A percentile compares a stretch with the other conserved stretches of the same genome.
Conservation (phyloP, 1,140 invertebrate genomes). For the Polyergus mexicanus region DNA sequence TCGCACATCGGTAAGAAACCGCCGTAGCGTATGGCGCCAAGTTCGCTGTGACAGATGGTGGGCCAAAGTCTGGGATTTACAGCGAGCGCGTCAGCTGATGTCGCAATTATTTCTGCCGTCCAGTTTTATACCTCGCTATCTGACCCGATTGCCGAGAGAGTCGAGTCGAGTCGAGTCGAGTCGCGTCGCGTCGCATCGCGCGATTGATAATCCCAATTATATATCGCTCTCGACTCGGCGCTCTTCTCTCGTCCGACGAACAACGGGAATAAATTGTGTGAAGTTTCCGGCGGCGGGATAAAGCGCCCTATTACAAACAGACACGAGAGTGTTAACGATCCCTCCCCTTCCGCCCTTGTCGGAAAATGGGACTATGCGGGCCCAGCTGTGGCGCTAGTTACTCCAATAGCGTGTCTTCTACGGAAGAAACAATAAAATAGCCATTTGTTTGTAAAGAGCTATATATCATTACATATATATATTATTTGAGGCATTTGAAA, state of each 20-base stretch:
- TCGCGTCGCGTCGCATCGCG: neutral
- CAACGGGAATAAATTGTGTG: constrained; percentile 49
- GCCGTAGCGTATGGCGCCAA: constrained; percentile 76
- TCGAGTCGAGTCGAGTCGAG: constrained; percentile 11
- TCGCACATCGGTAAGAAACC: constrained; percentile 72
- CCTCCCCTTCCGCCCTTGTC: neutral
- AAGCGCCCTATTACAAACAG: constrained; percentile 31
- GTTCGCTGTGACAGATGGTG: constrained; percentile 75
- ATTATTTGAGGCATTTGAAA: constrained; percentile 7
- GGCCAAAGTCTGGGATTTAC: constrained; percentile 75
- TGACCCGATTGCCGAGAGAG: constrained; percentile 55
- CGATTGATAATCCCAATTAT: constrained; percentile 67
- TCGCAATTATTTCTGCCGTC: constrained; percentile 74
- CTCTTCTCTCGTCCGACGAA: neutral
- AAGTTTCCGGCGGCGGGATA: constrained; percentile 43
- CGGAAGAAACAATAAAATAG: constrained; percentile 53
- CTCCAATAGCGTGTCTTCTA: constrained; percentile 24
- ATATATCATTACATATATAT: neutral
- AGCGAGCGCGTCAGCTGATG: constrained; percentile 75
- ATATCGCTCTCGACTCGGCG: constrained; percentile 25
- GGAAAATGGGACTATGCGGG: constrained; percentile 65
- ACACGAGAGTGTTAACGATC: constrained; percentile 18
- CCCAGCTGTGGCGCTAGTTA: constrained; percentile 51
- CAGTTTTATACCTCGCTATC: constrained; percentile 64
- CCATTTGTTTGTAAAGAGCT: constrained; percentile 46